Percentiles rank a stretch among this genome's conserved stretches.
Conservation (phyloP, 2,113 vertebrate genomes). For the Rhynchomys soricoides region DNA sequence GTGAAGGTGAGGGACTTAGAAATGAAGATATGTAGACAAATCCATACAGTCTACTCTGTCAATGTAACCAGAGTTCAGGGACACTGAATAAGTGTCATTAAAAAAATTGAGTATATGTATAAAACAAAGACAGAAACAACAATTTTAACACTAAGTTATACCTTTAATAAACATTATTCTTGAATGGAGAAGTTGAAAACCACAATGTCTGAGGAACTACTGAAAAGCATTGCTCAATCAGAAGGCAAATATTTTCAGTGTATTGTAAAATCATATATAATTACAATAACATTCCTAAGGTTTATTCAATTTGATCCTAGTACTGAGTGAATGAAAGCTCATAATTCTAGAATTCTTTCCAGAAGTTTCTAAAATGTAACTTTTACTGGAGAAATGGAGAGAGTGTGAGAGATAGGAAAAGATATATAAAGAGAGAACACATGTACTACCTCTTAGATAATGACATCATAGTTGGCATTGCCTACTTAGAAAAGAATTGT, state of each 20-base stretch:
- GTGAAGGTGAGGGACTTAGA: not conserved
- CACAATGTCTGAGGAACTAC: not conserved
- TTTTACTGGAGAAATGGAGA: too few species aligned
- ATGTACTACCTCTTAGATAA: not conserved
- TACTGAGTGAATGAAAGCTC: not conserved
- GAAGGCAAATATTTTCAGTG: not conserved
- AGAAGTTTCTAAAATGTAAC: not conserved
- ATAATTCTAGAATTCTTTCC: not conserved
- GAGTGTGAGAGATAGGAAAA: not conserved
- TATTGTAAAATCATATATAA: not conserved
- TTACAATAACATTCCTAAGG: not conserved
- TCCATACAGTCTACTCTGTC: not conserved
- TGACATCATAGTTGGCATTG: not conserved
- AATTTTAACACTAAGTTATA: not conserved
- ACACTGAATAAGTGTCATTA: not conserved
- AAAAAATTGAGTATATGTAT: not conserved
- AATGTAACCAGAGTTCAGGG: not conserved
- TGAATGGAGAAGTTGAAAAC: not conserved
- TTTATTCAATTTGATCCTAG: not conserved
- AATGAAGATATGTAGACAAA: not conserved
- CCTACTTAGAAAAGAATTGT: not conserved
- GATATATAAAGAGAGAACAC: not conserved
- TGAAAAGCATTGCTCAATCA: not conserved
- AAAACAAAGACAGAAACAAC: not conserved
- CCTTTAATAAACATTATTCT: not conserved